Conservation (phyloP, 2,888 invertebrate species). For the Cheilosia pagana region DNA sequence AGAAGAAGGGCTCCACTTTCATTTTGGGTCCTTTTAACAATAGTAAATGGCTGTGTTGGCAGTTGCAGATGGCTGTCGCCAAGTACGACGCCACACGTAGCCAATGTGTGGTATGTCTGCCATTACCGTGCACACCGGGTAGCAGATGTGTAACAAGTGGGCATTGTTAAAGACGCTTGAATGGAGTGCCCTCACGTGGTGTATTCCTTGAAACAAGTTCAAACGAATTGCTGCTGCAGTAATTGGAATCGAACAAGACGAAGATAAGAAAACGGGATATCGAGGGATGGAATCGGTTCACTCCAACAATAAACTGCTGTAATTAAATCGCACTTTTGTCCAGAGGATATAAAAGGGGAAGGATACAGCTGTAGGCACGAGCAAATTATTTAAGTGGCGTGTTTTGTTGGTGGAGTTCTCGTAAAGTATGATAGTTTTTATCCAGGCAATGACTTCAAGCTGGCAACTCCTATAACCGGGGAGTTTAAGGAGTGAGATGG, state of each 20-base stretch:
- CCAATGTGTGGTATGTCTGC: slow-evolving; percentile 4
- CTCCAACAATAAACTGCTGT: background rate
- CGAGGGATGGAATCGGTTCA: slow-evolving; percentile 8
- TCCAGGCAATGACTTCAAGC: too few species aligned
- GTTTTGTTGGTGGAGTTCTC: background rate
- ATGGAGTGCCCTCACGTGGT: slow-evolving; percentile 18
- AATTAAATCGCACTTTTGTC: too few species aligned
- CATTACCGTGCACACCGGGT: slow-evolving; percentile 2
- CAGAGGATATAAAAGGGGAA: too few species aligned
- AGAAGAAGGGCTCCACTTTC: background rate
- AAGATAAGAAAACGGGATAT: background rate
- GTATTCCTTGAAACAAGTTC: slow-evolving; percentile 16
- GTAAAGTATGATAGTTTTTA: background rate
- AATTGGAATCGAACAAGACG: slow-evolving; percentile 37
- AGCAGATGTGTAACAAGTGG: slow-evolving; percentile 65
- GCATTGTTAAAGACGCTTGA: slow-evolving; percentile 27
- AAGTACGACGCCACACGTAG: slow-evolving; percentile 22
- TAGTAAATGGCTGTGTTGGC: slow-evolving; percentile 47
- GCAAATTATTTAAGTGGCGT: background rate
- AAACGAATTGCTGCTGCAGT: slow-evolving; percentile 48
- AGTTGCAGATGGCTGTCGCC: slow-evolving; percentile 54
- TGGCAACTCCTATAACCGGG: too few species aligned
- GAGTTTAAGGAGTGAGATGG: too few species aligned
- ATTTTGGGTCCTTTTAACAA: slow-evolving; percentile 34
- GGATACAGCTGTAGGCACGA: too few species aligned